These are phyloP conservation scores for Pollenia amentaria DNA, from an alignment of 2,888 invertebrate genomes.

Conservation along the genomic window DNA sequence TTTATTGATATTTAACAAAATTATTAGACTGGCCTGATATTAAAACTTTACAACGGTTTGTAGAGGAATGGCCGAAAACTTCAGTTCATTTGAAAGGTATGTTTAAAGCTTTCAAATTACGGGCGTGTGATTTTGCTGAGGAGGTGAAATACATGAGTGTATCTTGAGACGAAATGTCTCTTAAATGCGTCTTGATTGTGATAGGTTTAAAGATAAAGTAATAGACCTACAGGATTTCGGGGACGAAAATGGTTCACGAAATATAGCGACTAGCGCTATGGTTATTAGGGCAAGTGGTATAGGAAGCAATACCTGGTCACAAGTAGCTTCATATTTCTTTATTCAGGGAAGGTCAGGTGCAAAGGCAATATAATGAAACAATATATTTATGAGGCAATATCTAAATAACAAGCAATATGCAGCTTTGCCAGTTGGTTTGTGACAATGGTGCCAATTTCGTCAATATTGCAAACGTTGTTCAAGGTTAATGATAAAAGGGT, in stretches of 20 bases:
- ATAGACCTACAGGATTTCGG: constrained; percentile 6
- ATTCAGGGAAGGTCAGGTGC: too few relatives aligned
- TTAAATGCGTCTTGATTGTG: constrained; percentile 14
- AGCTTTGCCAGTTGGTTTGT: too few relatives aligned
- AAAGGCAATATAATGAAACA: background rate
- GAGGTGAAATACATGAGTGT: background rate
- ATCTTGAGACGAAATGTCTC: constrained; percentile 25
- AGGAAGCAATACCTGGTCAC: background rate
- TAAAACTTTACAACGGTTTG: constrained; percentile 19
- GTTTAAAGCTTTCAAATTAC: background rate
- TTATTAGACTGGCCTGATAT: constrained; percentile 27
- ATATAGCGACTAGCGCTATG: background rate
- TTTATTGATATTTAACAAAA: constrained; percentile 7
- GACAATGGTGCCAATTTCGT: too few relatives aligned
- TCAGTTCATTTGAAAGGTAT: background rate
- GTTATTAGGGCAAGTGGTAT: background rate
- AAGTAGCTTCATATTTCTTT: background rate
- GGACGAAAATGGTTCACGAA: constrained; percentile 7
- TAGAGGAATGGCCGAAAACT: constrained; percentile 14
- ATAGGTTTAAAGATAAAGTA: constrained; percentile 21
- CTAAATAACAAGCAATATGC: background rate
- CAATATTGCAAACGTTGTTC: too few relatives aligned
- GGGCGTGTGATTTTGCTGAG: background rate
- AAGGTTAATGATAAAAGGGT: background rate
- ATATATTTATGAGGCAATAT: constrained; percentile 9